Conservation (phyloP, 2,113 vertebrate genomes). For the Cyphomyrus discorhynchus region DNA sequence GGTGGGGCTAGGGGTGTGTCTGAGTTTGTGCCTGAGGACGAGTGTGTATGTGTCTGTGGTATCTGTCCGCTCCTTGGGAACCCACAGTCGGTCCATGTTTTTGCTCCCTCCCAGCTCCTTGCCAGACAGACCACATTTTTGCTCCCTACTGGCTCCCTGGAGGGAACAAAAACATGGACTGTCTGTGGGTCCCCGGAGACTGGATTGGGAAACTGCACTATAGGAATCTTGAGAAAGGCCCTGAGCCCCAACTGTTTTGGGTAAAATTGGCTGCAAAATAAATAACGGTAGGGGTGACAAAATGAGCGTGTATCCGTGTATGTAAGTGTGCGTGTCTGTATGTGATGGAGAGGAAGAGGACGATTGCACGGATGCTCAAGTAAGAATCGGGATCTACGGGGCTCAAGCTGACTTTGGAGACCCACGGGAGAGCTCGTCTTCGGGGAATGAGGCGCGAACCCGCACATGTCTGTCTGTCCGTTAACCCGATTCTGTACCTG, state of each 20-base stretch:
- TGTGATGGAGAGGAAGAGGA: background rate
- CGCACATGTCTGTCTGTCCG: background rate
- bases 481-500: background rate
- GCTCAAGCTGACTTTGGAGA: background rate
- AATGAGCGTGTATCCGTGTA: background rate
- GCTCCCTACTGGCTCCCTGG: too few species aligned
- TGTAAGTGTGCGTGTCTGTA: background rate
- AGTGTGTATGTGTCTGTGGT: background rate
- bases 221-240: background rate
- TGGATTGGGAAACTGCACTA: background rate
- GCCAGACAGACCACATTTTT: too few species aligned
- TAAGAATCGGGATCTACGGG: background rate
- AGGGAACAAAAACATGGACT: too few species aligned
- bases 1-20: background rate
- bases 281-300: background rate
- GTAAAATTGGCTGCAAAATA: background rate
- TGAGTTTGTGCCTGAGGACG: background rate
- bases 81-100: background rate
- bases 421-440: background rate
- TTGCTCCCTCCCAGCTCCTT: background rate
- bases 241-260: background rate
- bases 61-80: background rate
- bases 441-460: background rate
- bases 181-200: background rate
- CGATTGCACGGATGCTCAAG: background rate